Evolutionary conservation across 2,797 vertebrate genomes (phyloP).

Genomic region (Aplochiton taeniatus): DNA sequence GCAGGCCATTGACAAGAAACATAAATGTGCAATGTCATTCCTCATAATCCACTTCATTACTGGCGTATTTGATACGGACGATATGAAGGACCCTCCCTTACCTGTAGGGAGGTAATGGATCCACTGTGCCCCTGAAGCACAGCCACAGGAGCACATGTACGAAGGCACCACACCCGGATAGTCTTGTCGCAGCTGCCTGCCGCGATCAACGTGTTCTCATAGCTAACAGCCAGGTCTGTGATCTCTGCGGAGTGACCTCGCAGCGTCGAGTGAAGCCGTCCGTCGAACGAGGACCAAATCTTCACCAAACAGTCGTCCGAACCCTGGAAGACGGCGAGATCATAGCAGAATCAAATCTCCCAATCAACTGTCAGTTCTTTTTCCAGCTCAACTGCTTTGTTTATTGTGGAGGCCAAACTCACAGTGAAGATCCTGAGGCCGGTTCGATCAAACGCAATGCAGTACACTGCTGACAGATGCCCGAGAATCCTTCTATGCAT

Average conservation of each 20-base stretch:
- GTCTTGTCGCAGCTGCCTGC: slow-evolving; percentile 98
- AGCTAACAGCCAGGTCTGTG: slow-evolving; percentile 97
- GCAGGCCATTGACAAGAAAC: not conserved
- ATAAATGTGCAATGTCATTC: not conserved
- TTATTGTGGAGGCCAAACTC: slow-evolving; percentile 63
- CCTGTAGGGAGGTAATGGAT: slow-evolving; percentile 97
- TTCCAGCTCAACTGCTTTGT: no score
- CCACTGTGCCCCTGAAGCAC: slow-evolving; percentile 96
- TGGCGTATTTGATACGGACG: no score
- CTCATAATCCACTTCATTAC: not conserved
- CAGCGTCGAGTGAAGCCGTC: slow-evolving; percentile 90
- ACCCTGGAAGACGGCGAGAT: slow-evolving; percentile 73
- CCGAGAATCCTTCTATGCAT: slow-evolving; percentile 96
- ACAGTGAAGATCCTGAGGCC: slow-evolving; percentile 98
- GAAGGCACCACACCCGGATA: slow-evolving; percentile 96
- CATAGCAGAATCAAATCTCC: no score
- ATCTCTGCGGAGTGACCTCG: slow-evolving; percentile 97
- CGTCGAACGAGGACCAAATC: slow-evolving; percentile 97
- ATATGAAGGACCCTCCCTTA: slow-evolving; percentile 47
- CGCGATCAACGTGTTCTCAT: slow-evolving; percentile 96
- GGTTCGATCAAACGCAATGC: slow-evolving; percentile 96
- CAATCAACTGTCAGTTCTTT: no score
- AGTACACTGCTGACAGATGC: slow-evolving; percentile 97
- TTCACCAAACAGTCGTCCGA: slow-evolving; percentile 99
- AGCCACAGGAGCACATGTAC: slow-evolving; percentile 94